Evolutionary conservation across 1,140 invertebrate species (phyloP), one percentile per base, ranked within the genome.

Genomic region (Aphelenchoides besseyi): DNA sequence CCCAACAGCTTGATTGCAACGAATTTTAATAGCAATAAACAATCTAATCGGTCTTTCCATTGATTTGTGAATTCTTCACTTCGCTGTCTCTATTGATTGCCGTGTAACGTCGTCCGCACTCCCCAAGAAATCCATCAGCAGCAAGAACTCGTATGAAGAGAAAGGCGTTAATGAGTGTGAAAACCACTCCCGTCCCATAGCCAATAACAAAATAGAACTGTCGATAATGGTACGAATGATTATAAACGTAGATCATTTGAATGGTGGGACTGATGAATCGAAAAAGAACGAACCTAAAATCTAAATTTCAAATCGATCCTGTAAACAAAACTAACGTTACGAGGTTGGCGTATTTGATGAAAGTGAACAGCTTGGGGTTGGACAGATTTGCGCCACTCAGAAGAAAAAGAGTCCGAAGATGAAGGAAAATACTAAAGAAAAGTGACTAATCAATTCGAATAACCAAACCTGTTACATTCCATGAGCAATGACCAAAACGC

Each of bases 401-500:
- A 55, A 73, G 77, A 59, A 79, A 70, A n/a, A 79, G 68, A 2
- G 77, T 73, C 33, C 77, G 63, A n/a, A 68, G 29, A 48, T 79
- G 77, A 1, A 79, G 73, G 57, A 79, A 79, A 26, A 78, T 18
- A 18, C 23, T 59, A 59, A 59, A 33, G 5, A 59, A 41, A 5
- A 33, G 55, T 48, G 41, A 12, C 41, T 48, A 23, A 59, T 30
- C 16, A 62, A 41, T 2, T 62, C n/a, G n/a, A n/a, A n/a, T n/a
- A n/a, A n/a, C n/a, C n/a, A n/a, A n/a, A 73, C 77, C 77, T 79
- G 53, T 79, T 79, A 29, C 73, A 59, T 57, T 79, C 77, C 77
- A 79, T 79, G 16, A 78, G 54, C 5, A 79, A 57, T 26, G 77
- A 74, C 70, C 77, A 78, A 37, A 16, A 48, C 12, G 41, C 41